phyloP scores from a whole-genome alignment of 2,113 vertebrate genomes.

The Microcebus griseorufus region DNA sequence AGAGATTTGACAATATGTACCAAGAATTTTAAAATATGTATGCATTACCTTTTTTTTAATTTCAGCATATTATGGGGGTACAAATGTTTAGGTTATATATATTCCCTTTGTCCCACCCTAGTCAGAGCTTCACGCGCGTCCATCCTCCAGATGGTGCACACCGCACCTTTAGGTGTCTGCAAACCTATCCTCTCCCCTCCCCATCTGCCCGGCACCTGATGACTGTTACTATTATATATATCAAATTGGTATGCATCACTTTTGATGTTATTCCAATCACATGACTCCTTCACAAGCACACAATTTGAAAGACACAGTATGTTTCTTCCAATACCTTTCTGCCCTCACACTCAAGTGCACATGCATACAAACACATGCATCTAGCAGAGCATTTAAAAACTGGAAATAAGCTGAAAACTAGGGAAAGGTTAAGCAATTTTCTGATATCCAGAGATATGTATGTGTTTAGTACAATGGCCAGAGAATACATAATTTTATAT shows the following conservation, averaged over 20 bases:
- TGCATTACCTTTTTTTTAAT: background rate
- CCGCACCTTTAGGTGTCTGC: too few relatives aligned
- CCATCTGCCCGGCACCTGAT: too few relatives aligned
- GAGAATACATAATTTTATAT: background rate
- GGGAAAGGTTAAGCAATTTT: background rate
- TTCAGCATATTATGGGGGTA: too few relatives aligned
- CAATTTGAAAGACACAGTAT: background rate
- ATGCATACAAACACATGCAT: background rate
- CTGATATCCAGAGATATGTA: background rate
- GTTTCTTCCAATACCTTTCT: background rate
- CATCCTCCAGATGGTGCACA: too few relatives aligned
- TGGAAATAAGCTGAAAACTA: background rate
- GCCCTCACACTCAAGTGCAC: background rate
- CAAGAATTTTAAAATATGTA: background rate
- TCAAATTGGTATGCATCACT: background rate
- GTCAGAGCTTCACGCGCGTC: too few relatives aligned
- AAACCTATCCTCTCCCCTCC: too few relatives aligned
- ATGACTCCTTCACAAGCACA: background rate
- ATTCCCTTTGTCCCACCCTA: too few relatives aligned
- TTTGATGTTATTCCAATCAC: background rate
- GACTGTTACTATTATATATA: too few relatives aligned
- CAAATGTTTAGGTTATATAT: too few relatives aligned
- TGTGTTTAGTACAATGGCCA: background rate
- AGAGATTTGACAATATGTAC: background rate
- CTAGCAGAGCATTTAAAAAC: background rate